Percentiles rank a stretch among this genome's conserved stretches.
Evolutionary conservation across 2,113 vertebrate genomes (phyloP).

Genomic region (Plectropomus leopardus): DNA sequence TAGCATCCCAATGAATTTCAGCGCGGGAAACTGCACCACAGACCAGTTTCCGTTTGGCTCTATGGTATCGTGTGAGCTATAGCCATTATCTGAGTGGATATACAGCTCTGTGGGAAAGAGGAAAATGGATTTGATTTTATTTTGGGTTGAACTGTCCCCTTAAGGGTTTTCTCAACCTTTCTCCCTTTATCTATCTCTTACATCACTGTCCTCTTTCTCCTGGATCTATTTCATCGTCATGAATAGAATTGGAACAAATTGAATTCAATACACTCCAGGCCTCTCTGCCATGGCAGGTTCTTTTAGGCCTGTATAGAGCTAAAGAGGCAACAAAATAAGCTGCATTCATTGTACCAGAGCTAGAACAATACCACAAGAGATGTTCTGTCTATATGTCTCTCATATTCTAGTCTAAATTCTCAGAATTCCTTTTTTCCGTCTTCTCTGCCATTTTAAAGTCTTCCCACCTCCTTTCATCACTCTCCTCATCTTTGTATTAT

Average conservation of each 20-base stretch:
- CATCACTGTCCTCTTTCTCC: slow-evolving; percentile 4
- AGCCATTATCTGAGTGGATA: not conserved
- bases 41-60: slow-evolving; percentile 1
- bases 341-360: not conserved
- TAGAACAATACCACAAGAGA: not conserved
- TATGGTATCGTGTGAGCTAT: not conserved
- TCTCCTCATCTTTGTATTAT: not conserved
- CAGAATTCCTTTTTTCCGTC: not conserved
- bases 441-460: not conserved
- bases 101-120: not conserved
- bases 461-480: not conserved
- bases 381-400: not conserved
- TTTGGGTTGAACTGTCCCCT: slow-evolving; percentile 16
- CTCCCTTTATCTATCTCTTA: slow-evolving; percentile 5
- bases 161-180: slow-evolving; percentile 16
- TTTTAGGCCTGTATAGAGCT: not conserved
- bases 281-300: not conserved
- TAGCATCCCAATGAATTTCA: slow-evolving; percentile 11
- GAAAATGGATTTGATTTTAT: slow-evolving; percentile 1
- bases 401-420: not conserved
- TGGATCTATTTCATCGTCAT: not conserved
- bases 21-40: not conserved
- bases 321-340: not conserved
- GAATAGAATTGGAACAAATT: slow-evolving; percentile 27
- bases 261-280: slow-evolving; percentile 16